A percentile compares a stretch with the other conserved stretches of the same genome.
Conservation (phyloP, 2,888 invertebrate species). For the Ethmia dodecea region DNA sequence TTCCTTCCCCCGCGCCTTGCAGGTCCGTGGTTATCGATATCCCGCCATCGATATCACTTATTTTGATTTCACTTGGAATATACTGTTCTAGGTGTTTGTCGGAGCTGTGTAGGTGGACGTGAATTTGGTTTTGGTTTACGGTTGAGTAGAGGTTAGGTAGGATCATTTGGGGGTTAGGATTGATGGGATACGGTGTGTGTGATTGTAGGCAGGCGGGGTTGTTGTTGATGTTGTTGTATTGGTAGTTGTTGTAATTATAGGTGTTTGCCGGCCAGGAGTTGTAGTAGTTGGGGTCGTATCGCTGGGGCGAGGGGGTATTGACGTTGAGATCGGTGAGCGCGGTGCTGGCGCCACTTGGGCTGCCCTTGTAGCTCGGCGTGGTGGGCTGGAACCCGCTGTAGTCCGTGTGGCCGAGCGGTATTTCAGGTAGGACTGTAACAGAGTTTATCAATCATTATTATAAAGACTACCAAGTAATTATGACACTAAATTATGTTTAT, state of each 20-base stretch:
- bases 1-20: constrained; percentile 62
- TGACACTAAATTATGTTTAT: no score
- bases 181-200: constrained; percentile 79
- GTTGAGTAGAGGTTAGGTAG: constrained; percentile 89
- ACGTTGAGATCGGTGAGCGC: constrained; percentile 68
- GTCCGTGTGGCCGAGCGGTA: constrained; percentile 62
- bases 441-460: constrained; percentile 1
- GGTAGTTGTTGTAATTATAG: constrained; percentile 83
- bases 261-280: constrained; percentile 80
- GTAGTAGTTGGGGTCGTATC: constrained; percentile 77
- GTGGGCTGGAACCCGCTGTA: constrained; percentile 60
- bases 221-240: constrained; percentile 81
- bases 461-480: no score
- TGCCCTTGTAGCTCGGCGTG: constrained; percentile 56
- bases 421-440: constrained; percentile 75
- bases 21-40: constrained; percentile 74
- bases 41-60: constrained; percentile 77
- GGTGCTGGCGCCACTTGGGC: constrained; percentile 47
- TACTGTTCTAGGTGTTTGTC: constrained; percentile 83
- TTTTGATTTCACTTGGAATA: constrained; percentile 77
- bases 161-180: constrained; percentile 82
- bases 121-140: constrained; percentile 92
- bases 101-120: constrained; percentile 85
- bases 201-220: constrained; percentile 69
- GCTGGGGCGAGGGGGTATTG: constrained; percentile 43